phyloP scores from a whole-genome alignment of 2,113 vertebrate species.

The Sceloporus undulatus region DNA sequence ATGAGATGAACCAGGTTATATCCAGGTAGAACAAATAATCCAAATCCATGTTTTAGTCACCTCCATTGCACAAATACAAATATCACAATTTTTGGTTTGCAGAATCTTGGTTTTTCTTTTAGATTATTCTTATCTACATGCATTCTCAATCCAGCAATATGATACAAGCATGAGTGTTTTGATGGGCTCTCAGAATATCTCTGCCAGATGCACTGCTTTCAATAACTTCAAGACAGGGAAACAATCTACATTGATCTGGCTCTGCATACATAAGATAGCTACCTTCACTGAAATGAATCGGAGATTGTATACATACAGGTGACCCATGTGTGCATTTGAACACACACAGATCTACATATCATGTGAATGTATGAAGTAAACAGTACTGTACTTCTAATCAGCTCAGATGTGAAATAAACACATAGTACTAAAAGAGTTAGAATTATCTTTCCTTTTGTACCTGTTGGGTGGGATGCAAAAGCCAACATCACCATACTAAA shows the following conservation, averaged over 20 bases:
- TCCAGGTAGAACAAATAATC: not conserved
- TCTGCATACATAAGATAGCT: not conserved
- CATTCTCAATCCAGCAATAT: no score
- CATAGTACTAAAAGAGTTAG: not conserved
- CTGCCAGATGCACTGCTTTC: no score
- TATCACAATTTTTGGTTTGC: not conserved
- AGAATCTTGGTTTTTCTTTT: no score
- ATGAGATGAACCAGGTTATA: not conserved
- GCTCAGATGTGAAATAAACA: not conserved
- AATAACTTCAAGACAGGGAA: no score
- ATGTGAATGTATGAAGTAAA: no score
- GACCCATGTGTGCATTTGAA: not conserved
- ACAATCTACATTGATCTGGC: no score
- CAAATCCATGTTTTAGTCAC: not conserved
- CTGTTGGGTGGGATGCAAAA: constrained; percentile 80
- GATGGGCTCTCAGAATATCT: no score
- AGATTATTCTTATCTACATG: no score
- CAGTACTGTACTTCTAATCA: no score
- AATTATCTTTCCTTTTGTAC: constrained; percentile 52
- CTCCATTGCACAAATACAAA: not conserved
- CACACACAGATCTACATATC: not conserved
- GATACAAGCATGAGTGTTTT: no score
- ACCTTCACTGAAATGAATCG: not conserved
- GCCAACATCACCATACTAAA: constrained; percentile 76
- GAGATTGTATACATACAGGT: not conserved